Percentiles rank a stretch among this genome's conserved stretches.
Evolutionary conservation across 2,113 vertebrate species (phyloP).

Genomic region (Orycteropus afer): DNA sequence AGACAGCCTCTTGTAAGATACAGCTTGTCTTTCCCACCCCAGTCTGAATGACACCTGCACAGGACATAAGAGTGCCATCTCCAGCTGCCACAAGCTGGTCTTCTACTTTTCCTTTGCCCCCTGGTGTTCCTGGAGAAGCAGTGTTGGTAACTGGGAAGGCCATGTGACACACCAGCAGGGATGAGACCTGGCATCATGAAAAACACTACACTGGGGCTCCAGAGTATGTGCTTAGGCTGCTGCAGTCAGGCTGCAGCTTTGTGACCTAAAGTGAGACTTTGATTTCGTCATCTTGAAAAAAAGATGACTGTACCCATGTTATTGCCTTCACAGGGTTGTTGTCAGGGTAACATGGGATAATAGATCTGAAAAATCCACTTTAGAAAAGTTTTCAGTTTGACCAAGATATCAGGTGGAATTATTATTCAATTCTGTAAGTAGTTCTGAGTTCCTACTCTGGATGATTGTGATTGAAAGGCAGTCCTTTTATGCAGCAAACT

Average conservation of each 20-base stretch:
- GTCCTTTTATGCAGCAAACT: not conserved
- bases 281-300: not conserved
- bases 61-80: not conserved
- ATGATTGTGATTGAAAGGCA: not conserved
- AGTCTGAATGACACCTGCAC: too few species aligned
- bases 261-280: not conserved
- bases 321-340: not conserved
- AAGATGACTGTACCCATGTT: not conserved
- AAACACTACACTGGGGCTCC: not conserved
- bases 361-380: not conserved
- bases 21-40: not conserved
- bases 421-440: not conserved
- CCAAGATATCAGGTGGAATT: not conserved
- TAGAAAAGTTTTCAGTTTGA: not conserved
- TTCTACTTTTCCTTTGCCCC: not conserved
- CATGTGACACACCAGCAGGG: not conserved
- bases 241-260: not conserved
- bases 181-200: not conserved
- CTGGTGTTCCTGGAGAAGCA: not conserved
- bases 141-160: not conserved
- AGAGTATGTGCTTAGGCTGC: not conserved
- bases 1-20: not conserved
- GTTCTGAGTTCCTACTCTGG: not conserved
- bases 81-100: not conserved
- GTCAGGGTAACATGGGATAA: too few species aligned